Evolutionary conservation across 2,797 vertebrate species (phyloP).

Genomic region (Vireo griseus): DNA sequence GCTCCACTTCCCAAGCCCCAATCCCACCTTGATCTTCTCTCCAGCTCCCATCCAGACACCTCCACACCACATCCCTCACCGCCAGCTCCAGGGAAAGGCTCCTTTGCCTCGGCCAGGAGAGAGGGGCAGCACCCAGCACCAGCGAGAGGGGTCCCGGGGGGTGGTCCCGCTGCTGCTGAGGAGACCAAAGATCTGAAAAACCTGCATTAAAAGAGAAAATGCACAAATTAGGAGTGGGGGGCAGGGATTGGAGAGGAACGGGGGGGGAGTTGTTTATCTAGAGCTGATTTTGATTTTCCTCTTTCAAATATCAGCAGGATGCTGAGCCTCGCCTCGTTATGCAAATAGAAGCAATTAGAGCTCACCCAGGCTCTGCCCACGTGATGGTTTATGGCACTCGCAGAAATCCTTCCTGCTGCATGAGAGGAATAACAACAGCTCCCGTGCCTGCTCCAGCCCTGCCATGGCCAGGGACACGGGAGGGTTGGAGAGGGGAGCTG

Average conservation of each 20-base stretch:
- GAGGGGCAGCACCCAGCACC: not conserved
- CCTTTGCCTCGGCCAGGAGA: not conserved
- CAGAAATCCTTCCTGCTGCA: constrained; percentile 56
- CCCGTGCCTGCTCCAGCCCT: not conserved
- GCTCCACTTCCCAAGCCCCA: not conserved
- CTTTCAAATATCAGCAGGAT: constrained; percentile 60
- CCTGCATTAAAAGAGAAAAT: not conserved
- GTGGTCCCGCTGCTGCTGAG: rapidly evolving
- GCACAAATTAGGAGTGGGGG: not conserved
- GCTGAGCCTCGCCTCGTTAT: constrained; percentile 60
- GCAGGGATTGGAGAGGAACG: not conserved
- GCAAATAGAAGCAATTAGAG: constrained; percentile 69
- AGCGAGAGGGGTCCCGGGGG: not conserved
- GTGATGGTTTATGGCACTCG: constrained; percentile 45
- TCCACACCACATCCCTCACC: rapidly evolving
- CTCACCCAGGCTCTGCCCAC: constrained; percentile 57
- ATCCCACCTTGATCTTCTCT: not conserved
- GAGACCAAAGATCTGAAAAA: not conserved
- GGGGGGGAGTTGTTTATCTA: constrained; percentile 12
- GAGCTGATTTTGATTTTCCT: constrained; percentile 45
- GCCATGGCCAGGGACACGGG: rapidly evolving
- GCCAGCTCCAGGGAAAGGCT: not conserved
- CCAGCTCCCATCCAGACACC: not conserved
- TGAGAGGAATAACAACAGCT: constrained; percentile 56
- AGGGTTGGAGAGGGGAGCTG: not conserved